Evolutionary conservation across 2,113 vertebrate genomes (phyloP).

Genomic region (Anoura caudifer): DNA sequence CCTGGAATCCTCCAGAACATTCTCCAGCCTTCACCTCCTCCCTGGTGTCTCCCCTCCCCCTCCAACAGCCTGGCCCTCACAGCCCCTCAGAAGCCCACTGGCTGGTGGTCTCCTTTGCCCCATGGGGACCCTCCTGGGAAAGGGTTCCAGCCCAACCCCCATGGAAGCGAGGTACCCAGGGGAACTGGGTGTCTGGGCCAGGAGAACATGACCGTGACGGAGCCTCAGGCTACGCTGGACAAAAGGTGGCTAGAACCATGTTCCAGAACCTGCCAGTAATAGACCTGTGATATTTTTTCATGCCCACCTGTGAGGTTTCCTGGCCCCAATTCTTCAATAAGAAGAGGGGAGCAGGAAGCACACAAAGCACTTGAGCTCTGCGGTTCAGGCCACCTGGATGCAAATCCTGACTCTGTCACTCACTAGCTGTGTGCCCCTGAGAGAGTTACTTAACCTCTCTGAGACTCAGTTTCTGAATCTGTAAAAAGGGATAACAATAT

Average conservation of each 20-base stretch:
- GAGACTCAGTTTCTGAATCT: background rate
- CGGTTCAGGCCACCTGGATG: background rate
- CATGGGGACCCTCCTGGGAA: background rate
- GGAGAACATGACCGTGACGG: background rate
- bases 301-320: background rate
- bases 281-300: background rate
- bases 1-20: background rate
- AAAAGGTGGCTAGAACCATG: background rate
- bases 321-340: background rate
- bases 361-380: background rate
- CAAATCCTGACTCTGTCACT: background rate
- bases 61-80: background rate
- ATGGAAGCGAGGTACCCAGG: background rate
- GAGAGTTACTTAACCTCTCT: background rate
- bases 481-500: background rate
- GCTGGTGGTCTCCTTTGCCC: background rate
- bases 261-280: background rate
- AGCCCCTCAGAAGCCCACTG: background rate
- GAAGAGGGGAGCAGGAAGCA: background rate
- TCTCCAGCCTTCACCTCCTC: background rate
- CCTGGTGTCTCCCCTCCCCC: background rate
- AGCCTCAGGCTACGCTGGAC: background rate
- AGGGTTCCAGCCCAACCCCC: background rate
- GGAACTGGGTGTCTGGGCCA: background rate
- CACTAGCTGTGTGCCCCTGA: background rate